Base-by-base conservation (phyloP, 2,797 vertebrate species). In the Urophycis tenuis region DNA sequence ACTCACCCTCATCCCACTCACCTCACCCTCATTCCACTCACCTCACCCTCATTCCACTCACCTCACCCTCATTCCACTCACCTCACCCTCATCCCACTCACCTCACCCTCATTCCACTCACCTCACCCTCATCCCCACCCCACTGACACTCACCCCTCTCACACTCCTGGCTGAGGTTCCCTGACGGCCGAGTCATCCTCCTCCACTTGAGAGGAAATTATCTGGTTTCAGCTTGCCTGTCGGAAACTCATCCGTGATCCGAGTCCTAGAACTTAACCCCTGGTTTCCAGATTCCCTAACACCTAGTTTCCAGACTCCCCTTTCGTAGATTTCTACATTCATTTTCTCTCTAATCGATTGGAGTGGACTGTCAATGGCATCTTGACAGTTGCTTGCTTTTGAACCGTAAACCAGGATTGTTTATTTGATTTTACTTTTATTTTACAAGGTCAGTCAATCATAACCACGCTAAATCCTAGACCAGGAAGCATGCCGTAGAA, bases 121-220 rank as follows among this genome's bases (percentile, higher is more conserved):
- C 45, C 19, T 53, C 17, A n/a, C 45, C 19, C 45, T n/a, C n/a
- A n/a, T n/a, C n/a, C n/a, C n/a, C n/a, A n/a, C n/a, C n/a, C n/a
- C n/a, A n/a, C n/a, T n/a, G n/a, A 49, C n/a, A 25, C 60, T 67
- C 25, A 60, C 72, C 78, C 74, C 49, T 76, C 72, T 53, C 75
- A n/a, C 75, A 71, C 53, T 79, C 49, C 33, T 81, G 80, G 72
- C 64, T 82, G 67, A 74, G 45, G 17, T 79, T 82, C 12, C 73
- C 75, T 31, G 69, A 71, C 5, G 31, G 30, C 29, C 32, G 30
- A 7, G 69, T 31, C 69, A 33, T 71, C 69, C 69, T 71, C 30
- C 9, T 32, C 30, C 69, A 71, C 69, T 8, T 29, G 67, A 71
- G 30, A 71, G 69, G 17, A 31, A 31, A 33, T 22, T 3, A 39